These are phyloP conservation scores for Chymomyza amoena DNA, from an alignment of 2,888 invertebrate genomes.

Conservation along the genomic window DNA sequence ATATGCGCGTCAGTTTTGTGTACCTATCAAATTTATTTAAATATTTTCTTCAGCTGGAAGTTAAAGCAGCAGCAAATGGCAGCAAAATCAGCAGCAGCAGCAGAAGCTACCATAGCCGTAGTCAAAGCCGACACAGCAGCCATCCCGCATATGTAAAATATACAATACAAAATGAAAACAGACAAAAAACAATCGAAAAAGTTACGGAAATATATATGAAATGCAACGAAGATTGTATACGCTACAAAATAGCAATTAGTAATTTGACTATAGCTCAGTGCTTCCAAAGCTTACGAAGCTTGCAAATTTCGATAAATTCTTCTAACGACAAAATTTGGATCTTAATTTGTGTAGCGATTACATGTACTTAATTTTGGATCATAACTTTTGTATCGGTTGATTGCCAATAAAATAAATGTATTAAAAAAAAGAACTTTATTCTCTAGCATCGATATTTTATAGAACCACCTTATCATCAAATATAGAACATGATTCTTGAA, in stretches of 20 bases:
- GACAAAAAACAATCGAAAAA: neutral
- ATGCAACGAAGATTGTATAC: neutral
- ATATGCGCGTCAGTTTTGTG: conserved; percentile 27
- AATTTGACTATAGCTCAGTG: too few relatives aligned
- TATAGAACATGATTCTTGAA: too few relatives aligned
- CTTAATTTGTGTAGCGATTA: too few relatives aligned
- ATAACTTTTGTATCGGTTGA: too few relatives aligned
- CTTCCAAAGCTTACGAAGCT: too few relatives aligned
- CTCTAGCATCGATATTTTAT: too few relatives aligned
- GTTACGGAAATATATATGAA: neutral
- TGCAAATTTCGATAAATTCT: too few relatives aligned
- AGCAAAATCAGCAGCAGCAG: conserved; percentile 1
- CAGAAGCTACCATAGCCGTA: neutral
- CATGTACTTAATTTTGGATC: too few relatives aligned
- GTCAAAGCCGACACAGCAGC: neutral
- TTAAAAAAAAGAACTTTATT: too few relatives aligned
- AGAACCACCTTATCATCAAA: too few relatives aligned
- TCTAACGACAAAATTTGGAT: too few relatives aligned
- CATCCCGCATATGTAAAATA: neutral
- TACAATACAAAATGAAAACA: neutral
- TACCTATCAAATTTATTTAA: conserved; percentile 68
- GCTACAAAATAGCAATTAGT: neutral
- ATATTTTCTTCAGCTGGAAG: conserved; percentile 43
- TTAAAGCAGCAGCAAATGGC: conserved; percentile 2
- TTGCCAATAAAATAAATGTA: too few relatives aligned